Conservation (phyloP, 2,888 invertebrate genomes). For the Caenorhabditis afra region DNA sequence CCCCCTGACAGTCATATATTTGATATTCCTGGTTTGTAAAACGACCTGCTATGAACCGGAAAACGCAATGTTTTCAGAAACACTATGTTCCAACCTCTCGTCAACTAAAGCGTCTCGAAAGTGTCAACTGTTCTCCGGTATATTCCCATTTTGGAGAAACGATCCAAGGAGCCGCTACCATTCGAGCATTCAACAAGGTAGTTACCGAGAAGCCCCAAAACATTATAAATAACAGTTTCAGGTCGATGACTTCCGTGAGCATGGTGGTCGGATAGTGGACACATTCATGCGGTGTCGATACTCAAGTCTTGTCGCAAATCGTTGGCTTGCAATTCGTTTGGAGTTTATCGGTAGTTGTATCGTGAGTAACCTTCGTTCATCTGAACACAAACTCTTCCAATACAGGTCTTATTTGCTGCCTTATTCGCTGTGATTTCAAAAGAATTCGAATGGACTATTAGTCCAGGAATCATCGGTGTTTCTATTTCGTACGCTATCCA, state of each 20-base stretch:
- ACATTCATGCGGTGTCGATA: constrained; percentile 76
- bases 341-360: constrained; percentile 83
- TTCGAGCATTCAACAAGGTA: too few species aligned
- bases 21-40: not conserved
- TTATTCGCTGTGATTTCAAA: constrained; percentile 29
- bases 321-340: constrained; percentile 78
- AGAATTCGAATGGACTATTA: too few species aligned
- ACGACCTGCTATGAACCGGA: too few species aligned
- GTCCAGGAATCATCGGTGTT: too few species aligned
- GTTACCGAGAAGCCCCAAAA: too few species aligned
- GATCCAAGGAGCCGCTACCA: too few species aligned
- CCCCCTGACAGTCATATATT: constrained; percentile 23
- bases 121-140: too few species aligned
- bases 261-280: constrained; percentile 92
- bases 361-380: constrained; percentile 83
- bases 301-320: constrained; percentile 78
- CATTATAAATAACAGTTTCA: constrained; percentile 19
- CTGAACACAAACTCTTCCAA: constrained; percentile 84
- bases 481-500: too few species aligned
- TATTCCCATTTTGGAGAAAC: too few species aligned
- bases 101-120: too few species aligned
- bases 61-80: constrained; percentile 43
- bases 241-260: constrained; percentile 85
- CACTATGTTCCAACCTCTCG: too few species aligned
- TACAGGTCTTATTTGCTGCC: too few species aligned